Percentiles rank a stretch among this genome's conserved stretches.
These are phyloP conservation scores for Melanogrammus aeglefinus DNA, from an alignment of 2,797 vertebrate genomes.

Conservation along the genomic window DNA sequence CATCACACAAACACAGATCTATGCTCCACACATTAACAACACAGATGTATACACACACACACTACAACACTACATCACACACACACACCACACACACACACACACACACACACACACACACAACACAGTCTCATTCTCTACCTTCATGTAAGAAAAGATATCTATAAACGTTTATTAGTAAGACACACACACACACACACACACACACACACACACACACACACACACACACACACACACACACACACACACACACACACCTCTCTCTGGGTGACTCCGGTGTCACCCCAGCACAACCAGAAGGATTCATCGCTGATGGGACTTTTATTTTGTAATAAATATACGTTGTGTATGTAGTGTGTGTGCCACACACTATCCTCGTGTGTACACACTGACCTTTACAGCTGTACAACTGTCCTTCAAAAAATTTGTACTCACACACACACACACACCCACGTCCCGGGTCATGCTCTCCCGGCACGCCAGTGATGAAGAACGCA, in stretches of 20 bases:
- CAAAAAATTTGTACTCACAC: background rate
- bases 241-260: background rate
- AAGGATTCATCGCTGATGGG: constrained; percentile 6
- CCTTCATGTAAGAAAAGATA: constrained; percentile 23
- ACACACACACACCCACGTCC: background rate
- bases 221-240: background rate
- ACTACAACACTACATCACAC: no score
- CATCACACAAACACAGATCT: no score
- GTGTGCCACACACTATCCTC: background rate
- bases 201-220: constrained; percentile 3
- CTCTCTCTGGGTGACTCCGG: no score
- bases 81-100: no score
- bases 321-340: constrained; percentile 7
- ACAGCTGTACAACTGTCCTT: no score
- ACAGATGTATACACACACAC: background rate
- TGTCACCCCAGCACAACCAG: background rate
- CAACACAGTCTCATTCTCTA: no score
- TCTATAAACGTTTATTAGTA: constrained; percentile 35
- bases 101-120: no score
- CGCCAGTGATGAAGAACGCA: background rate
- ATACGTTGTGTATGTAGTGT: background rate
- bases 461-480: background rate
- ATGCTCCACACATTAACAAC: background rate
- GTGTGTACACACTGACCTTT: background rate
- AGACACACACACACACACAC: constrained; percentile 25